phyloP scores from a whole-genome alignment of 1,140 invertebrate species.

The Drosophila funebris region DNA sequence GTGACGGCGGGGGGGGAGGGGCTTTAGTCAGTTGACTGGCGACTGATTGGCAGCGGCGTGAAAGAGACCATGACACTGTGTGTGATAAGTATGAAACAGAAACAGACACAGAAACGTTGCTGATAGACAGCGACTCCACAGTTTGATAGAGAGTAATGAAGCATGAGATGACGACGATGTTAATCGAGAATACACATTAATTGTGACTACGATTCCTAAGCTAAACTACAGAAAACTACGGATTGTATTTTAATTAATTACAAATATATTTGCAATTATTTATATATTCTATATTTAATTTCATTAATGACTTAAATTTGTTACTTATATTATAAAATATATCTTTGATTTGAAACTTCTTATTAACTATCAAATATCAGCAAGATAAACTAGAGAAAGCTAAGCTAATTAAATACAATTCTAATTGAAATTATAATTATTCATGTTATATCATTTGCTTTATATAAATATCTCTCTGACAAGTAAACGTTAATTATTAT shows the following conservation, averaged over 20 bases:
- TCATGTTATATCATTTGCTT: too few relatives aligned
- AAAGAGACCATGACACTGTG: slow-evolving; percentile 15
- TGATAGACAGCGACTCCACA: background rate
- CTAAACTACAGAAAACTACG: background rate
- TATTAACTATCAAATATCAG: too few relatives aligned
- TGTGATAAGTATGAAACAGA: slow-evolving; percentile 21
- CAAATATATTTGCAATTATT: background rate
- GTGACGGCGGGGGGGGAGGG: background rate
- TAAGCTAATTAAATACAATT: too few relatives aligned
- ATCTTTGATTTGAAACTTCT: too few relatives aligned
- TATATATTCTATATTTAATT: background rate
- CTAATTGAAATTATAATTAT: too few relatives aligned
- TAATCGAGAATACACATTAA: slow-evolving; percentile 7
- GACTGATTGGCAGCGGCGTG: slow-evolving; percentile 37
- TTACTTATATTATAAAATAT: too few relatives aligned
- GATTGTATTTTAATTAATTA: background rate
- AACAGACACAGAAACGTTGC: slow-evolving; percentile 1
- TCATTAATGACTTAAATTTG: too few relatives aligned
- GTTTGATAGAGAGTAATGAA: background rate
- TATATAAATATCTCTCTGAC: too few relatives aligned
- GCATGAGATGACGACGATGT: slow-evolving; percentile 6
- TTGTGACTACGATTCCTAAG: background rate
- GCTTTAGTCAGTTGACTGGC: slow-evolving; percentile 14
- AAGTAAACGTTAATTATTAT: too few relatives aligned
- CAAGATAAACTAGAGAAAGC: too few relatives aligned